Percentiles rank a stretch among this genome's conserved stretches.
phyloP scores from a whole-genome alignment of 2,888 invertebrate genomes.

The Mythimna ferrago region DNA sequence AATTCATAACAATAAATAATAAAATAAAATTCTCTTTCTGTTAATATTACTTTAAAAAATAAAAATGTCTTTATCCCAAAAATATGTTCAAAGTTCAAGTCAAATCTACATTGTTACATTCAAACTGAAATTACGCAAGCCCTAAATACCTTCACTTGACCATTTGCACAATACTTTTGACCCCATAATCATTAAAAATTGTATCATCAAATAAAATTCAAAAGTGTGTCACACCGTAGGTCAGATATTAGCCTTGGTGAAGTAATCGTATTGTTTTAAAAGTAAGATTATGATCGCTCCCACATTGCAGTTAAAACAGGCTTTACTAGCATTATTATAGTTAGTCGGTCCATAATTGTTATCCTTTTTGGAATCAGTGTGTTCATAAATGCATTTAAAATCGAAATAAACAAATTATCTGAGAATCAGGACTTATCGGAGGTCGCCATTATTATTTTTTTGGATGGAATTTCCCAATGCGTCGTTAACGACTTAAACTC shows the following conservation, averaged over 20 bases:
- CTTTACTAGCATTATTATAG: background rate
- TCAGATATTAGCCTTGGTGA: slow-evolving; percentile 9
- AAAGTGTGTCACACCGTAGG: slow-evolving; percentile 28
- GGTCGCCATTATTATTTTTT: background rate
- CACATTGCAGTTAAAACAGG: slow-evolving; percentile 10
- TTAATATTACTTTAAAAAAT: no score
- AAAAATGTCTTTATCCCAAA: no score
- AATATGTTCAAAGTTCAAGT: no score
- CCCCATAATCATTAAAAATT: slow-evolving; percentile 11
- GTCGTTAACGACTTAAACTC: no score
- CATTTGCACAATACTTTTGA: background rate
- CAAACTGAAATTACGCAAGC: background rate
- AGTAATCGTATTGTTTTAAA: slow-evolving; percentile 24
- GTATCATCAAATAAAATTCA: slow-evolving; percentile 15
- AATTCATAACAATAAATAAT: no score
- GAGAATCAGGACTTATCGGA: background rate
- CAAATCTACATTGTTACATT: background rate
- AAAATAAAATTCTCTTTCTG: no score
- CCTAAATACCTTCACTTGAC: slow-evolving; percentile 1
- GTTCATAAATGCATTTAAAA: slow-evolving; percentile 5
- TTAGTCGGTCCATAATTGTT: slow-evolving; percentile 1
- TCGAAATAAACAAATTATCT: background rate
- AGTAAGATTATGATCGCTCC: slow-evolving; percentile 20
- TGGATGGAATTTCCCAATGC: no score
- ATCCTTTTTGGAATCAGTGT: slow-evolving; percentile 6